These are phyloP conservation scores for Hydrotaea diabolus DNA, from an alignment of 2,888 invertebrate genomes.

Conservation along the genomic window DNA sequence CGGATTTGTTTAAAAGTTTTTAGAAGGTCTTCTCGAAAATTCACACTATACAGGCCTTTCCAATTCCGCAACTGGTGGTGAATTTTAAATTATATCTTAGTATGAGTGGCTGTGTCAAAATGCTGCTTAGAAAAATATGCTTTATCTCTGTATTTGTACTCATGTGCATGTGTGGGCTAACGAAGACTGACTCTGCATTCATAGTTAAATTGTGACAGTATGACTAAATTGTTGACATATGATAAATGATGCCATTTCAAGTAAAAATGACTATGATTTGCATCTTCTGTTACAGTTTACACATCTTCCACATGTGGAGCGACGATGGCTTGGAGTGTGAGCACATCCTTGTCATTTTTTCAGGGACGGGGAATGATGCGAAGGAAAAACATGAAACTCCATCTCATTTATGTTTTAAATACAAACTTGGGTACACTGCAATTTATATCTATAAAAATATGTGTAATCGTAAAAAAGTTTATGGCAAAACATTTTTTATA, in stretches of 20 bases:
- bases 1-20: no score
- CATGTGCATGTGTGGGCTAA: not conserved
- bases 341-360: no score
- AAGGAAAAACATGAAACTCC: not conserved
- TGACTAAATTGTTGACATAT: conserved; percentile 68
- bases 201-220: conserved; percentile 58
- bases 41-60: no score
- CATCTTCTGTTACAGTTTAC: conserved; percentile 40
- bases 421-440: not conserved
- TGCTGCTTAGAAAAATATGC: conserved; percentile 42
- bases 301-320: not conserved
- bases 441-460: conserved; percentile 31
- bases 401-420: conserved; percentile 1
- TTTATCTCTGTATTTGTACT: not conserved
- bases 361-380: no score
- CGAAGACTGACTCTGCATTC: conserved; percentile 23
- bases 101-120: conserved; percentile 39
- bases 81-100: not conserved
- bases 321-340: no score
- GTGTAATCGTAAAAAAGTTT: conserved; percentile 29
- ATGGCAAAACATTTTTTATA: not conserved
- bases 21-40: no score
- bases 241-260: conserved; percentile 65
- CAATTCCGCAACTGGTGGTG: no score
- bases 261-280: conserved; percentile 66